Evolutionary conservation across 1,140 invertebrate genomes (phyloP).

Genomic region (Drosophila tropicalis): DNA sequence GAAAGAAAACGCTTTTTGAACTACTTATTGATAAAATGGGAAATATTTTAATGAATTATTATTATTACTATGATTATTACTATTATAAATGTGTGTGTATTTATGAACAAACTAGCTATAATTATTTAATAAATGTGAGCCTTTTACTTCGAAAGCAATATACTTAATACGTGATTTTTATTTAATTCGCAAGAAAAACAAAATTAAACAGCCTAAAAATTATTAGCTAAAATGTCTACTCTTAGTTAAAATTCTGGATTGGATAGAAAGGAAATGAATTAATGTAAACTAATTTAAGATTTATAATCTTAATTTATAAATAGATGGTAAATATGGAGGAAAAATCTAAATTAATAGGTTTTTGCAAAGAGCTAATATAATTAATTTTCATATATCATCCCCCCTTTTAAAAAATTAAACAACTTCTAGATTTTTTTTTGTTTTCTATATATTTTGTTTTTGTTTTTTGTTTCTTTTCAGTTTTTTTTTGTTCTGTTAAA

Average conservation of each 20-base stretch:
- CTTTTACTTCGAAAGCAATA: conserved; percentile 73
- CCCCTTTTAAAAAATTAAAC: not conserved
- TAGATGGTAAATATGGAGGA: too few species aligned
- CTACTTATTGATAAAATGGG: conserved; percentile 59
- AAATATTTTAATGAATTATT: conserved; percentile 72
- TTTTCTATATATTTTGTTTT: conserved; percentile 65
- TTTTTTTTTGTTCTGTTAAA: conserved; percentile 10
- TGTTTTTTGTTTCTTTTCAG: conserved; percentile 25
- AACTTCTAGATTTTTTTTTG: conserved; percentile 5
- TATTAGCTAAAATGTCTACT: too few species aligned
- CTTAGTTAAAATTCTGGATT: too few species aligned
- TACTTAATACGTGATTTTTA: too few species aligned
- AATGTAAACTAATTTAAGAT: too few species aligned
- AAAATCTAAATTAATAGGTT: too few species aligned
- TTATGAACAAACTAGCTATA: conserved; percentile 72
- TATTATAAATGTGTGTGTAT: conserved; percentile 75
- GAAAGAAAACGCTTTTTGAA: conserved; percentile 65
- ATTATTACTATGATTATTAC: conserved; percentile 63
- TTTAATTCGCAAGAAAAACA: too few species aligned
- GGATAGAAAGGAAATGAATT: too few species aligned
- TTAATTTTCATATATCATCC: not conserved
- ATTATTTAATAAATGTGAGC: conserved; percentile 75
- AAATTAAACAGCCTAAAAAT: too few species aligned
- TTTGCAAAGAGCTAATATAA: too few species aligned
- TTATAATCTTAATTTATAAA: too few species aligned